Conservation (phyloP, 2,113 vertebrate genomes). For the Geothlypis trichas region DNA sequence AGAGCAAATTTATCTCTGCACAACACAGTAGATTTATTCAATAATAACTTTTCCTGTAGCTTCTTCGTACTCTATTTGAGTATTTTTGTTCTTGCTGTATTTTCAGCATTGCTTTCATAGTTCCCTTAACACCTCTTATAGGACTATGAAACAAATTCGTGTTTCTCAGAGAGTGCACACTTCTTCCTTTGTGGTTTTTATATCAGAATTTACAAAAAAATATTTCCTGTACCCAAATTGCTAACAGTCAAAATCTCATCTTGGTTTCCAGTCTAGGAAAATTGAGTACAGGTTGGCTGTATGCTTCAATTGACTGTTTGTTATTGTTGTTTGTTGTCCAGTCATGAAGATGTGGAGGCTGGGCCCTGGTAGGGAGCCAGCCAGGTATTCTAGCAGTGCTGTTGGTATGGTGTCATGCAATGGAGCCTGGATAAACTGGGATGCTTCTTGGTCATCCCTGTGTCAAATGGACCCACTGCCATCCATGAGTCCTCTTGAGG, state of each 20-base stretch:
- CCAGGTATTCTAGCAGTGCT: neutral
- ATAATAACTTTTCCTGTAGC: neutral
- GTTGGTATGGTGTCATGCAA: neutral
- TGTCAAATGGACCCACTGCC: neutral
- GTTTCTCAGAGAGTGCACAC: accelerated
- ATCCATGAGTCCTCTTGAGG: neutral
- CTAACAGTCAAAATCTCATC: neutral
- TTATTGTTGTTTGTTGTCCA: neutral
- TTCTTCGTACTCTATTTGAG: neutral
- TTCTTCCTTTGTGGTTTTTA: neutral
- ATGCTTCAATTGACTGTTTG: neutral
- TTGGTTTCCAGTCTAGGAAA: neutral
- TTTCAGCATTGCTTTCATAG: neutral
- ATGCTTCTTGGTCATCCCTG: neutral
- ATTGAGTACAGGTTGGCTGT: neutral
- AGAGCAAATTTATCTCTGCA: neutral
- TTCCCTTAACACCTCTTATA: neutral
- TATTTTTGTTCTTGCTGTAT: neutral
- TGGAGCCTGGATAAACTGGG: neutral
- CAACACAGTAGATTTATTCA: neutral
- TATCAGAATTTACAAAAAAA: neutral
- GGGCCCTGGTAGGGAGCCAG: neutral
- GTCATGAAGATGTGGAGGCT: neutral
- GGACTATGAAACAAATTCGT: neutral
- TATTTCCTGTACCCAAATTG: neutral